These are phyloP conservation scores for Otolemur garnettii DNA, from an alignment of 2,113 vertebrate genomes.

Conservation along the genomic window DNA sequence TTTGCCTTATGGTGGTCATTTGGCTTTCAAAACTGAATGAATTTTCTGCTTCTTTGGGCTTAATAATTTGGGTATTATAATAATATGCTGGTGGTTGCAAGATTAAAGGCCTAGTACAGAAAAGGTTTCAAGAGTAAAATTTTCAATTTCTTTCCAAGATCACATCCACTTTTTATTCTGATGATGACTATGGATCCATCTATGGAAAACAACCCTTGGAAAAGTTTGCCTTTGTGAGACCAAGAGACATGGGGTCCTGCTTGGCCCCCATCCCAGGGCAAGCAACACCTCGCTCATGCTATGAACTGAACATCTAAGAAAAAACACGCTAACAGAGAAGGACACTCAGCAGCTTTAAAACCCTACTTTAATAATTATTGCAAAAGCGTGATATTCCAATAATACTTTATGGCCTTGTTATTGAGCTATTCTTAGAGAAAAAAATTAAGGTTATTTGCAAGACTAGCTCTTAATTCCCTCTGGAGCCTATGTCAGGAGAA, in stretches of 20 bases:
- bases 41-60: background rate
- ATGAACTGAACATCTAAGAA: background rate
- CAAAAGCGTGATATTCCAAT: background rate
- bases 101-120: background rate
- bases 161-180: background rate
- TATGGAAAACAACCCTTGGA: background rate
- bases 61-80: background rate
- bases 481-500: background rate
- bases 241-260: background rate
- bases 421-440: background rate
- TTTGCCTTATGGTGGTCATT: background rate
- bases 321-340: background rate
- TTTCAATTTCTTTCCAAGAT: background rate
- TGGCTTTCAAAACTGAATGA: background rate
- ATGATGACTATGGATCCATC: background rate
- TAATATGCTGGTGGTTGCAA: background rate
- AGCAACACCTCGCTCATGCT: background rate
- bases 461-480: background rate
- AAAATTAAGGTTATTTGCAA: background rate
- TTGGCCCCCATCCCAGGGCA: background rate
- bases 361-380: background rate
- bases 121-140: background rate
- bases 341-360: background rate
- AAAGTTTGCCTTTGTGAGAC: background rate
- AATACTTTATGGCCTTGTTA: background rate